Evolutionary conservation across 2,113 vertebrate species (phyloP), one percentile per base, ranked within the genome.

Genomic region (Crotalus tigris): DNA sequence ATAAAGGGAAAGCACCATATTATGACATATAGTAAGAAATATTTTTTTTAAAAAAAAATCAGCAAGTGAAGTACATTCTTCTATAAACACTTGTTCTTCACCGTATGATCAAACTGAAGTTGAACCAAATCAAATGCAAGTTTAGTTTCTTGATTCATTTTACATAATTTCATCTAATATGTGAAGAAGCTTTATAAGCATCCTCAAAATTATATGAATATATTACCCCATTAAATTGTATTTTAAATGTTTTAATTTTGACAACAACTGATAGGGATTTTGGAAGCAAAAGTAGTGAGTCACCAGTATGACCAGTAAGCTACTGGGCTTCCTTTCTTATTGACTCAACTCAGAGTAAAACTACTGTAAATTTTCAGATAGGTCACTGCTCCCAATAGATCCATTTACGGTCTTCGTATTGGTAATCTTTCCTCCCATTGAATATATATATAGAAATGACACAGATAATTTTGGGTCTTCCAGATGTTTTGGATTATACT

Each of bases 11-110:
- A 61, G 1, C 0, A 93, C 92, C 9, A 26, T 13, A 54, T 3
- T 85, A 85, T 53, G 88, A 91, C 49, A 5, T 86, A 87, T 57
- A 92, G 2, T 33, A 93, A 59, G 89, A 94, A 94, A 51, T 21
- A 93, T 1, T 24, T 5, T 2, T 44, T 46, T 21, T 2, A 12
- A n/a, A 64, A 29, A 55, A 13, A 44, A 54, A 64, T 90, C 57
- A 64, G 44, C 69, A 85, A 23, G 12, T 53, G 69, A 90, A 61
- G 57, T 17, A 23, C 39, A 29, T 57, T 26, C 57, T 85, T 69
- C 87, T 57, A 5, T 44, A 89, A 26, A 55, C 81, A 59, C 26
- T 85, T n/a, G n/a, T 92, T 85, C 39, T 53, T 23, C 23, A 21
- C 26, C 55, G 39, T 21, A 61, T 90, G 44, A 13, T 59, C 29